Base-by-base conservation (phyloP, 2,888 invertebrate genomes). In the Sussaba pulchella region DNA sequence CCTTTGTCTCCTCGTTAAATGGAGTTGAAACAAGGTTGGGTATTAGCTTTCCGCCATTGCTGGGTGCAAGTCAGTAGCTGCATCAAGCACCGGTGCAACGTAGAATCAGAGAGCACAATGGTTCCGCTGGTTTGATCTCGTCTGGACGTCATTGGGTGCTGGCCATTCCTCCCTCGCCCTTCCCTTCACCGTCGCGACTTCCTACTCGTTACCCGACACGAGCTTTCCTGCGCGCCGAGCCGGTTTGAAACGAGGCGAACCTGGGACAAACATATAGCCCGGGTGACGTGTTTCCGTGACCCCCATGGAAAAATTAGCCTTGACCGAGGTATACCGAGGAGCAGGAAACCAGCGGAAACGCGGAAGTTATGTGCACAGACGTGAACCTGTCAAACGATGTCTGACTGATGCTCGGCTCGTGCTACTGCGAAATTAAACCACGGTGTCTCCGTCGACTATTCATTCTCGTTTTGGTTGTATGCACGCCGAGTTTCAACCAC, bases 1-100 rank as follows among this genome's bases (percentile, higher is more conserved):
- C 82, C 84, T 86, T 87, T 85, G 85, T 86, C 83, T 81, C 83
- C 83, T 85, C 84, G 84, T 88, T 87, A 87, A 83, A 87, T 82
- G 83, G 85, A 83, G 79, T 67, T 59, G 52, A 59, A 73, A 36
- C 73, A 73, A 63, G 47, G 63, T 82, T 64, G 73, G 74, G 82
- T 83, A 83, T 84, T 83, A 84, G 82, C 84, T 83, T 82, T 84
- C 82, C 78, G 76, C 81, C 80, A 82, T 84, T 79, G 78, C 75
- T 41, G 36, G 73, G 59, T 41, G 74, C 74, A 41, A 71, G 78
- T 54, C 66, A 70, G 59, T 67, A 61, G 72, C 70, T 78, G 83
- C 84, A 84, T 86, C 85, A 82, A 77, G 82, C 76, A 72, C 36
- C 72, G 73, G 59, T 36, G 50, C 57, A 73, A 82, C 77, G 71